Evolutionary conservation across 2,113 vertebrate species (phyloP), one percentile per base, ranked within the genome.

Genomic region (Oxyura jamaicensis): DNA sequence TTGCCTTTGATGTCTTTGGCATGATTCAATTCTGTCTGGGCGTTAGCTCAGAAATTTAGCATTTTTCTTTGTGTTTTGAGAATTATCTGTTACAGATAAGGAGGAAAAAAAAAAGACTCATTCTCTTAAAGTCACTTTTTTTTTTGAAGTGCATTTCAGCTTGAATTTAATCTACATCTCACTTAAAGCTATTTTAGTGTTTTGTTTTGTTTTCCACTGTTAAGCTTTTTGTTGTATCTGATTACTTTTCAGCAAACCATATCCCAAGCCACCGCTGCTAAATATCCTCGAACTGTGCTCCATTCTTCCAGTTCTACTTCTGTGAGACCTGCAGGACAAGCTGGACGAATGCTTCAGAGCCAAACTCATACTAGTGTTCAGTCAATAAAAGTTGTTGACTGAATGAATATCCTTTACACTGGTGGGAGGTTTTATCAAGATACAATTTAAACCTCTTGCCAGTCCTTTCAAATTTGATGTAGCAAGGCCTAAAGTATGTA

Each of bases 361-460:
- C 97, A 96, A 60, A 87, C 92, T 77, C 97, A 68, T 46, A 90
- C 95, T 86, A 97, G 96, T 36, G 62, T 98, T 67, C 98, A 99
- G 91, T 98, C 99, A 82, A 99, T 99, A 95, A 99, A 99, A 98
- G 98, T 99, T 79, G 99, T 99, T 84, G 99, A 99, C 91, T 99
- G 93, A 98, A 42, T 50, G 36, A 84, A 8, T 69, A 3, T 39
- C 36, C 82, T 78, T 59, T 68, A 94, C 62, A 79, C 21, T 6
- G 0, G 5, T 72, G 55, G 52, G 39, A 65, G 4, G 28, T 88
- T 93, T 88, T 88, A 88, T 91, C 62, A 86, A 86, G 86, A 91
- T 93, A 83, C 67, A 80, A 62, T 79, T 65, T 79, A 58, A 93
- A 86, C 48, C 42, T 62, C 35, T 90, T 83, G 46, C n/a, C 44